These are phyloP conservation scores for Anorthoa munda DNA, from an alignment of 2,888 invertebrate species.

Conservation along the genomic window DNA sequence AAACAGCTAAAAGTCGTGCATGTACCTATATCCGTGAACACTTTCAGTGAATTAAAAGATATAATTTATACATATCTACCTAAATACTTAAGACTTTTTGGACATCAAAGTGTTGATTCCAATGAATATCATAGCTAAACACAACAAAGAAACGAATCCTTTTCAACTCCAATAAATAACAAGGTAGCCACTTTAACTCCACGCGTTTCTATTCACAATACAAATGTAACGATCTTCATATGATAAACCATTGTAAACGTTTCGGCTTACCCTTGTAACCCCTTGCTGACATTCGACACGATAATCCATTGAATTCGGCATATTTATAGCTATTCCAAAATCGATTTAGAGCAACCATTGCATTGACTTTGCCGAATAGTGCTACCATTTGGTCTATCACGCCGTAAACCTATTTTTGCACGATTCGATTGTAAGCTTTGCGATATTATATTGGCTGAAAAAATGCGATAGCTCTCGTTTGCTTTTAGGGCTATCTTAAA, in stretches of 20 bases:
- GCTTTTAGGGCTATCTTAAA: background rate
- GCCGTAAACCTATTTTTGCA: constrained; percentile 14
- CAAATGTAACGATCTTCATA: constrained; percentile 28
- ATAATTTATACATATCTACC: no score
- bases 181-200: background rate
- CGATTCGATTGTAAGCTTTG: constrained; percentile 13
- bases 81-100: no score
- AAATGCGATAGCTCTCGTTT: background rate
- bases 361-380: background rate
- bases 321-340: constrained; percentile 28
- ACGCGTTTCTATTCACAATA: constrained; percentile 11
- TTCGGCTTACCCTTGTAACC: constrained; percentile 28
- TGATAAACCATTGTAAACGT: constrained; percentile 30
- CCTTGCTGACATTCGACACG: constrained; percentile 30
- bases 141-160: background rate
- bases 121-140: background rate
- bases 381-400: constrained; percentile 9
- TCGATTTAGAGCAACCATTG: constrained; percentile 29
- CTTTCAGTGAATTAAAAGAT: no score
- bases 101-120: no score
- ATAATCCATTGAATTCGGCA: constrained; percentile 32
- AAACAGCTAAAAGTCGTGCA: no score
- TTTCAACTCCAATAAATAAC: constrained; percentile 2
- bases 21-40: no score
- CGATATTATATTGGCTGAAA: constrained; percentile 13